A percentile compares a stretch with the other conserved stretches of the same genome.
phyloP scores from a whole-genome alignment of 2,888 invertebrate genomes.

The Biston stratarius region DNA sequence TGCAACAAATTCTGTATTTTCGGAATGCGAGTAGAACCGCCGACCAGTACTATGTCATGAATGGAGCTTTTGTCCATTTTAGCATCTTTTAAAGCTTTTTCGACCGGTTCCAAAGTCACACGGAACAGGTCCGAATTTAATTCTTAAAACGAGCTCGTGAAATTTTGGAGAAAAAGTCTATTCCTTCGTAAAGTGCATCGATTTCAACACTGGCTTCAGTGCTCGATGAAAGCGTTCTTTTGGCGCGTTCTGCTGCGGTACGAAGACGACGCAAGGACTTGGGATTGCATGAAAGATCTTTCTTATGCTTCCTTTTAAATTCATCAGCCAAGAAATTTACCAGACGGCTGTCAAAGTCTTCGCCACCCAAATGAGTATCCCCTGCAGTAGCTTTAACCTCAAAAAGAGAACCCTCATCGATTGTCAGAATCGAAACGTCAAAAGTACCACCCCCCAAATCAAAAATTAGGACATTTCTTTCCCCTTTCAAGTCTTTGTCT shows the following conservation, averaged over 20 bases:
- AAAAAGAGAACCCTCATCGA: conserved; percentile 91
- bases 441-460: conserved; percentile 90
- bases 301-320: conserved; percentile 90
- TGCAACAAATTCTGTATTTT: conserved; percentile 91
- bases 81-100: conserved; percentile 91
- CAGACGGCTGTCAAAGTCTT: conserved; percentile 88
- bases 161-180: conserved; percentile 89
- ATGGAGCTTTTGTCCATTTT: conserved; percentile 91
- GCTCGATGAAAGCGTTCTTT: conserved; percentile 91
- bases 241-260: conserved; percentile 92
- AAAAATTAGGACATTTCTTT: conserved; percentile 88
- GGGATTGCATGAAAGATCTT: conserved; percentile 88
- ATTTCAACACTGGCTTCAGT: conserved; percentile 91
- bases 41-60: conserved; percentile 93
- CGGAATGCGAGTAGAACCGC: conserved; percentile 93
- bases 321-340: conserved; percentile 89
- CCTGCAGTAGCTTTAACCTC: conserved; percentile 94
- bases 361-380: conserved; percentile 94
- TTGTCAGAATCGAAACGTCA: conserved; percentile 93
- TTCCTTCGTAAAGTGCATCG: conserved; percentile 90
- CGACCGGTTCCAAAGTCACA: conserved; percentile 90
- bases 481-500: conserved; percentile 88
- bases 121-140: conserved; percentile 90
- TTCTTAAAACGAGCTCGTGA: conserved; percentile 91
- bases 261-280: conserved; percentile 89